These are phyloP conservation scores for Gopherus evgoodei DNA, from an alignment of 2,113 vertebrate genomes.

Conservation along the genomic window DNA sequence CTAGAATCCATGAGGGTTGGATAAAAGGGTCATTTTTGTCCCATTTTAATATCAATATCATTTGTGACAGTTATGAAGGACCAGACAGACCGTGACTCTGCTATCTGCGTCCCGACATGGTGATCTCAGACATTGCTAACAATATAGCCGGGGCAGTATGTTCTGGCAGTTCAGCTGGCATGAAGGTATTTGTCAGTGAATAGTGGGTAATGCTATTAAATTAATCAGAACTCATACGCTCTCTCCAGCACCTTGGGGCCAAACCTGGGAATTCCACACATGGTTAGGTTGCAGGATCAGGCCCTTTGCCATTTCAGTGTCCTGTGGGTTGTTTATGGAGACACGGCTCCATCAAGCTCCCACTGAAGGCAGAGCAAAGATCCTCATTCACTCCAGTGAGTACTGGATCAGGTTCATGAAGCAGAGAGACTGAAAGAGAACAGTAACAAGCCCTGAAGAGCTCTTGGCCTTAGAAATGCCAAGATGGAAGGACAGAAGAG, in stretches of 20 bases:
- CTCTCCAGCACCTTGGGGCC: neutral
- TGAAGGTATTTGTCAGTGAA: neutral
- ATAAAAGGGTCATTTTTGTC: neutral
- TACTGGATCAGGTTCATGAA: slow-evolving; percentile 60
- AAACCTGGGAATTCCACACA: neutral
- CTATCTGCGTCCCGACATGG: neutral
- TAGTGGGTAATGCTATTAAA: neutral
- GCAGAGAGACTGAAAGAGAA: slow-evolving; percentile 69
- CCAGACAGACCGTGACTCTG: neutral
- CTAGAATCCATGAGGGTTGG: neutral
- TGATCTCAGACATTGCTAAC: neutral
- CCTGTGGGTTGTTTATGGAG: slow-evolving; percentile 40
- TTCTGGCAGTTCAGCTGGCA: neutral
- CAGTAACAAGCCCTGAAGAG: slow-evolving; percentile 61
- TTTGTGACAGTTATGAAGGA: neutral
- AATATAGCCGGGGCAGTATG: neutral
- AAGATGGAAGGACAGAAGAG: slow-evolving; percentile 44
- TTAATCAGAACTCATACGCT: neutral
- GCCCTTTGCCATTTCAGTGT: slow-evolving; percentile 12
- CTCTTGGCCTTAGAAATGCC: slow-evolving; percentile 48
- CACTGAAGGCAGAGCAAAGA: slow-evolving; percentile 53
- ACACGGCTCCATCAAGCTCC: slow-evolving; percentile 24
- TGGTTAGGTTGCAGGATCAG: neutral
- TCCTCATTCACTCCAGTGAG: neutral
- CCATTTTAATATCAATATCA: neutral